Evolutionary conservation across 2,797 vertebrate genomes (phyloP).

Genomic region (Eurystomus glaucurus): DNA sequence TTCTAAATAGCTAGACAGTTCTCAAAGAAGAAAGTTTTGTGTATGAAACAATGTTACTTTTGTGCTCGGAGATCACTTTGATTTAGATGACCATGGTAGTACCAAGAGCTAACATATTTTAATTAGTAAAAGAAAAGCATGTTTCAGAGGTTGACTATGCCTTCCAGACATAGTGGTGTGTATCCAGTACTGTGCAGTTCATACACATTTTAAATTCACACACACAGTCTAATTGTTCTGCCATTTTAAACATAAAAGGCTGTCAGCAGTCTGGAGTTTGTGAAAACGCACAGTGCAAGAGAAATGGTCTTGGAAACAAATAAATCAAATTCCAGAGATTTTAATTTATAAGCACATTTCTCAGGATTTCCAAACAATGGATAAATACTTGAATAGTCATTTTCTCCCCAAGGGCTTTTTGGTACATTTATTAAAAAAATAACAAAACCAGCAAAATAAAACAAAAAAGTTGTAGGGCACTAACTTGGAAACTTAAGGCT

Average conservation of each 20-base stretch:
- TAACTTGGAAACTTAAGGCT: slow-evolving; percentile 40
- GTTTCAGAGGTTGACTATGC: background rate
- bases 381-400: slow-evolving; percentile 3
- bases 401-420: slow-evolving; percentile 6
- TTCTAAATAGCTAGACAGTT: background rate
- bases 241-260: slow-evolving; percentile 39
- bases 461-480: background rate
- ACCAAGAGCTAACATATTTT: background rate
- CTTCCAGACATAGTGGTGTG: background rate
- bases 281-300: slow-evolving; percentile 20
- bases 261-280: slow-evolving; percentile 21
- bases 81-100: background rate
- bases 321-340: slow-evolving; percentile 30
- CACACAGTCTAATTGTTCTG: background rate
- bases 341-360: slow-evolving; percentile 53
- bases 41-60: background rate
- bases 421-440: background rate
- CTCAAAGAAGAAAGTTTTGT: background rate
- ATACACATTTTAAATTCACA: background rate
- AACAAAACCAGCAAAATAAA: slow-evolving; percentile 13
- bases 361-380: slow-evolving; percentile 44
- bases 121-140: background rate
- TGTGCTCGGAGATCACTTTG: background rate
- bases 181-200: background rate
- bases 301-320: slow-evolving; percentile 53